A percentile compares a stretch with the other conserved stretches of the same genome.
phyloP scores from a whole-genome alignment of 2,113 vertebrate species.

The Bubo scandiacus region DNA sequence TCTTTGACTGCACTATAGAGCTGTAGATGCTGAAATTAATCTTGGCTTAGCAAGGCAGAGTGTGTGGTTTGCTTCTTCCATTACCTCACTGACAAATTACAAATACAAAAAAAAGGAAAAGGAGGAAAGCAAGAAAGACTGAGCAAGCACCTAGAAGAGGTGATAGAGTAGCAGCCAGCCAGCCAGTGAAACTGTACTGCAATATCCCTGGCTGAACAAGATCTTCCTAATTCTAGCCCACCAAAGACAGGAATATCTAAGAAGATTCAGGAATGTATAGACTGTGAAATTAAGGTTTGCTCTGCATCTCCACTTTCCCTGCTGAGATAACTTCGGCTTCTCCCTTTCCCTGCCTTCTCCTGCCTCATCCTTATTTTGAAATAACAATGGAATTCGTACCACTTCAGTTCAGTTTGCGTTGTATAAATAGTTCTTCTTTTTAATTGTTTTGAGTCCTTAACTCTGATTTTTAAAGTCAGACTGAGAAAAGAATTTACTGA shows the following conservation, averaged over 20 bases:
- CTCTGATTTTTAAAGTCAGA: neutral
- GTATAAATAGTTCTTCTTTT: neutral
- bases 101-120: neutral
- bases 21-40: neutral
- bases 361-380: neutral
- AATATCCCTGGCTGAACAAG: neutral
- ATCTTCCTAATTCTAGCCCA: neutral
- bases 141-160: neutral
- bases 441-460: neutral
- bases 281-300: neutral
- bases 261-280: neutral
- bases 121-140: neutral
- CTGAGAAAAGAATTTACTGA: neutral
- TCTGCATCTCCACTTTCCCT: neutral
- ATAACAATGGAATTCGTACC: neutral
- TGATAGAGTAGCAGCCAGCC: neutral
- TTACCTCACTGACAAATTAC: neutral
- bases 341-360: neutral
- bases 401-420: neutral
- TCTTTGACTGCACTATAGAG: neutral
- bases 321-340: neutral
- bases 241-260: neutral
- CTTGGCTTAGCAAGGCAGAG: neutral
- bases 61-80: neutral
- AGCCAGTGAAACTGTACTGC: neutral